A percentile compares a stretch with the other conserved stretches of the same genome.
These are phyloP conservation scores for Astropecten irregularis DNA, from an alignment of 53 echinoderm and acorn worm species.

Conservation along the genomic window DNA sequence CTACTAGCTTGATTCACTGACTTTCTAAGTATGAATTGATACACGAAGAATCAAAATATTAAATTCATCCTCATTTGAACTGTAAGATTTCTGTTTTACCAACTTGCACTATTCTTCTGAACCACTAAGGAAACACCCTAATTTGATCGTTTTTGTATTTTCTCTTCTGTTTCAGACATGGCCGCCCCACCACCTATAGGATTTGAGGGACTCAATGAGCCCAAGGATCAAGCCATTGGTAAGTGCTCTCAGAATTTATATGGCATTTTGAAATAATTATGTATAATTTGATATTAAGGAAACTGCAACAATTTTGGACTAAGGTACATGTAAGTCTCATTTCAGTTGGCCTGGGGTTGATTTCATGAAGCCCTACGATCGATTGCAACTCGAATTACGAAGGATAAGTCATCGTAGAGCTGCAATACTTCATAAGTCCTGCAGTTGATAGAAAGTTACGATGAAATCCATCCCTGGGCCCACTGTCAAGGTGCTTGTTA, in stretches of 20 bases:
- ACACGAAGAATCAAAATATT: too few relatives aligned
- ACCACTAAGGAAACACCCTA: too few relatives aligned
- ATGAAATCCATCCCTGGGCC: not conserved
- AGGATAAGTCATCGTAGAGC: too few relatives aligned
- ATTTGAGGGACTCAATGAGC: conserved; percentile 48
- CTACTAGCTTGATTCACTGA: too few relatives aligned
- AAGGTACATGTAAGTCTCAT: not conserved
- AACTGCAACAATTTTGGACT: not conserved
- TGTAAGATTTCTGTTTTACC: too few relatives aligned
- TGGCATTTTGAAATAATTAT: not conserved
- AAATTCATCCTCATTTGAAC: too few relatives aligned
- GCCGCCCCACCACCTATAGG: conserved; percentile 57
- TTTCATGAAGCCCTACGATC: too few relatives aligned
- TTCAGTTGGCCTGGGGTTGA: not conserved
- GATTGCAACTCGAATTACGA: too few relatives aligned
- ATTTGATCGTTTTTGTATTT: not conserved
- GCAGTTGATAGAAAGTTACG: too few relatives aligned
- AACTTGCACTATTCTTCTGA: too few relatives aligned
- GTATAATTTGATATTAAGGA: not conserved
- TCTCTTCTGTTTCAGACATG: conserved; percentile 1
- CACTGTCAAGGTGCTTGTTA: not conserved
- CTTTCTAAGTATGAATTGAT: too few relatives aligned
- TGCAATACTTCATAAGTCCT: too few relatives aligned
- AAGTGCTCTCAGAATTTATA: not conserved
- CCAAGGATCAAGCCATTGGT: not conserved